phyloP scores from a whole-genome alignment of 2,797 vertebrate genomes.

The Sebastes cheni region DNA sequence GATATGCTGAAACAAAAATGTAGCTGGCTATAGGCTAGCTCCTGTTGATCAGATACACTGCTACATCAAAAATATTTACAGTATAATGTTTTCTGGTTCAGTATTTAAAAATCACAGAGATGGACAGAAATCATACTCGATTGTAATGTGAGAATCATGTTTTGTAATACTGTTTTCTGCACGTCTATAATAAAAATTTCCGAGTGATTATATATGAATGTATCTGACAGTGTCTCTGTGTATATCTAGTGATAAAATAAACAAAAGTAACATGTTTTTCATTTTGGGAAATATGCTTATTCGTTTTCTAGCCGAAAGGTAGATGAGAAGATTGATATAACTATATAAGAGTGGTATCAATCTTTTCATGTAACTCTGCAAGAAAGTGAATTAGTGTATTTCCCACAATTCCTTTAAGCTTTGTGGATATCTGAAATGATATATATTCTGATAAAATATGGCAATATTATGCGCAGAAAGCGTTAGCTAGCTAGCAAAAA shows the following conservation, averaged over 20 bases:
- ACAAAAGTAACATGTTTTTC: neutral
- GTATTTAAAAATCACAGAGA: conserved; percentile 18
- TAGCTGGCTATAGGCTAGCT: conserved; percentile 5
- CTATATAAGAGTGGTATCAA: no score
- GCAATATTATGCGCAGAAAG: neutral
- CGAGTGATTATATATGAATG: conserved; percentile 34
- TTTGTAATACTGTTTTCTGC: conserved; percentile 36
- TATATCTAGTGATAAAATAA: neutral
- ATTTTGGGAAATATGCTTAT: neutral
- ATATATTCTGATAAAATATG: neutral
- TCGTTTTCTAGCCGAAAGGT: neutral
- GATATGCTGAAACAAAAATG: neutral
- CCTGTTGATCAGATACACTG: conserved; percentile 7
- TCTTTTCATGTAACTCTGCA: no score
- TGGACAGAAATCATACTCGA: conserved; percentile 15
- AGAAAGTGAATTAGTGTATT: neutral
- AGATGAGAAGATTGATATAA: neutral
- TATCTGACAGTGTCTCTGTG: neutral
- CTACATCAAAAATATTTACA: neutral
- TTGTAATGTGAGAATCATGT: conserved; percentile 34
- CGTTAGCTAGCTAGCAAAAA: neutral
- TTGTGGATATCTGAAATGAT: neutral
- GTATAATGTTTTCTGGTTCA: conserved; percentile 22
- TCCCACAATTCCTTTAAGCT: neutral
- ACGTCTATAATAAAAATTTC: conserved; percentile 56